Percentiles rank a stretch among this genome's conserved stretches.
phyloP scores from a whole-genome alignment of 2,888 invertebrate species.

The Loripinus fragilis region DNA sequence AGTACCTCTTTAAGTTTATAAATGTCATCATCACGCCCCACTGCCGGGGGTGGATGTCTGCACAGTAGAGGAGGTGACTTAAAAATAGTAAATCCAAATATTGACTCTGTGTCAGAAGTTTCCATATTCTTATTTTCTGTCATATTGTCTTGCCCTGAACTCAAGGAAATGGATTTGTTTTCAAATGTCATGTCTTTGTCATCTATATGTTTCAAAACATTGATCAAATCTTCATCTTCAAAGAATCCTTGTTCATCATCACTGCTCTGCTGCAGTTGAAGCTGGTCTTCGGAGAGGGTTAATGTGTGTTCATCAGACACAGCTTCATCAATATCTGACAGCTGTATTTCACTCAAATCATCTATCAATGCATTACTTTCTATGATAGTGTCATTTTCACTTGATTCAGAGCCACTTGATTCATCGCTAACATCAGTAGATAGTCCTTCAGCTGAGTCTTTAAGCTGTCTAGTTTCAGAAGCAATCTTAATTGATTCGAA shows the following conservation, averaged over 20 bases:
- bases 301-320: not conserved
- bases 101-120: no score
- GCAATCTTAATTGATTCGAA: not conserved
- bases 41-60: no score
- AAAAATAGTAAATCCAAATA: no score
- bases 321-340: not conserved
- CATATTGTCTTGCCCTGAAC: not conserved
- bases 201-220: no score
- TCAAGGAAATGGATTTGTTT: not conserved
- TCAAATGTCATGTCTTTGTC: not conserved
- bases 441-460: not conserved
- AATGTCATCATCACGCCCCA: no score
- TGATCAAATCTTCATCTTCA: not conserved
- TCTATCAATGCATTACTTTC: not conserved
- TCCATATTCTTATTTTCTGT: no score
- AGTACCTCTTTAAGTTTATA: conserved; percentile 30
- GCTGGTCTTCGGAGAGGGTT: not conserved
- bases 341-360: not conserved
- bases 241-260: not conserved
- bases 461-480: not conserved
- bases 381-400: not conserved
- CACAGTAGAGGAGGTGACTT: no score
- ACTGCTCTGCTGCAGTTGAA: not conserved
- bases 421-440: not conserved
- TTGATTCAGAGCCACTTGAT: not conserved